Evolutionary conservation across 2,888 invertebrate genomes (phyloP).

Genomic region (Saturnia pavonia): DNA sequence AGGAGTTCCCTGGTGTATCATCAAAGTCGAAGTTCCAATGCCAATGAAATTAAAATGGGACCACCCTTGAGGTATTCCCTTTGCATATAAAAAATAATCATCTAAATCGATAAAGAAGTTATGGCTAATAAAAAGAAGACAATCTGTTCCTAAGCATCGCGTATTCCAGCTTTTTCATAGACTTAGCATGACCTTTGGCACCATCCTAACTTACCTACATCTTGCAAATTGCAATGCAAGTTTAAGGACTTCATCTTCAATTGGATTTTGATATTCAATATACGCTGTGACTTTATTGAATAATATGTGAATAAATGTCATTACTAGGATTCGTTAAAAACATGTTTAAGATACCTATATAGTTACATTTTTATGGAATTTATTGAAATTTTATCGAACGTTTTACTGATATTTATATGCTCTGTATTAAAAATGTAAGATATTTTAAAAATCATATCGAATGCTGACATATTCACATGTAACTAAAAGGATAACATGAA

Average conservation of each 20-base stretch:
- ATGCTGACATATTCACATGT: not conserved
- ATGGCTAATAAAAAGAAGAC: too few relatives aligned
- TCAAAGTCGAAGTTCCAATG: too few relatives aligned
- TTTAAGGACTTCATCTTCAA: not conserved
- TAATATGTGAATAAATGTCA: not conserved
- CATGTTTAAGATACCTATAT: not conserved
- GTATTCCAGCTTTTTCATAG: not conserved
- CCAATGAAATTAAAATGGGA: too few relatives aligned
- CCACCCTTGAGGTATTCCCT: too few relatives aligned
- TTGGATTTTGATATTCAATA: not conserved
- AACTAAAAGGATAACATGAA: not conserved
- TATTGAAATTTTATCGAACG: not conserved
- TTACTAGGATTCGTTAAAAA: not conserved
- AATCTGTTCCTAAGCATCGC: too few relatives aligned
- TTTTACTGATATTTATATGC: not conserved
- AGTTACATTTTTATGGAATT: not conserved
- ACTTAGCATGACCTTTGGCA: not conserved
- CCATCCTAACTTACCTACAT: not conserved
- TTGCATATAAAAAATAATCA: too few relatives aligned
- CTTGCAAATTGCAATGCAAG: not conserved
- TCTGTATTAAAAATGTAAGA: not conserved
- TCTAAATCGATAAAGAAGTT: too few relatives aligned
- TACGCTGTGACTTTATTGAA: not conserved
- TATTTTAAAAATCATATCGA: not conserved
- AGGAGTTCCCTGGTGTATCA: too few relatives aligned